Evolutionary conservation across 37 sponge, comb jelly and placozoan genomes (phyloP), one percentile per base, ranked within the genome.

Genomic region (Crambe crambe): DNA sequence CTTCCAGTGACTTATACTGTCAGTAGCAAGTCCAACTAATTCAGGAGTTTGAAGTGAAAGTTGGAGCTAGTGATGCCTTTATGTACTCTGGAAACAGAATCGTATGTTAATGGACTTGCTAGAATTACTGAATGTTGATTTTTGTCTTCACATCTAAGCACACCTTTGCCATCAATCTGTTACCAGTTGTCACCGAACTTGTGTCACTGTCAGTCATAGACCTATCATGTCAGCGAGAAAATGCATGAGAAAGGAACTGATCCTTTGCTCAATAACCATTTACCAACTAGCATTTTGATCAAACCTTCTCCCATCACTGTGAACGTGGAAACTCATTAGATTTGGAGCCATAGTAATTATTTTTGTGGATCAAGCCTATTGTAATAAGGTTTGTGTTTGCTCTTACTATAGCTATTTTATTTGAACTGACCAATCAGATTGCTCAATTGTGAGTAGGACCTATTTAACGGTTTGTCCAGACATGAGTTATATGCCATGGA

Each of bases 41-140:
- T 0, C 97, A 97, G 51, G 97, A 97, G 65, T 80, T 93, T 64
- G 97, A 97, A 66, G 85, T 76, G 44, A 80, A 82, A 37, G 76
- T 93, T 38, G 82, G 83, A 9, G 74, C 79, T 40, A 89, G 86
- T 40, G 91, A 91, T 5, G 78, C 84, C 37, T 97, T 93, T 77
- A 86, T 91, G 85, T 91, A 81, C 40, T 79, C 92, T 17, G 97
- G 97, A 76, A 84, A 86, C 40, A 88, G 86, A 84, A 65, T 68
- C 60, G 91, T 91, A 58, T 43, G 87, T 73, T 26, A 15, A 18
- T 15, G 9, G 9, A 18, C 54, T 51, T 15, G 9, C 15, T 18
- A 18, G 9, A 51, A 15, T 51, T 15, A 18, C 15, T 9, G 15
- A 51, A 18, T 51, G 15, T 51, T 51, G 15, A 18, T 15, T 51